Evolutionary conservation across 2,888 invertebrate genomes (phyloP).

Genomic region (Cetonia aurata): DNA sequence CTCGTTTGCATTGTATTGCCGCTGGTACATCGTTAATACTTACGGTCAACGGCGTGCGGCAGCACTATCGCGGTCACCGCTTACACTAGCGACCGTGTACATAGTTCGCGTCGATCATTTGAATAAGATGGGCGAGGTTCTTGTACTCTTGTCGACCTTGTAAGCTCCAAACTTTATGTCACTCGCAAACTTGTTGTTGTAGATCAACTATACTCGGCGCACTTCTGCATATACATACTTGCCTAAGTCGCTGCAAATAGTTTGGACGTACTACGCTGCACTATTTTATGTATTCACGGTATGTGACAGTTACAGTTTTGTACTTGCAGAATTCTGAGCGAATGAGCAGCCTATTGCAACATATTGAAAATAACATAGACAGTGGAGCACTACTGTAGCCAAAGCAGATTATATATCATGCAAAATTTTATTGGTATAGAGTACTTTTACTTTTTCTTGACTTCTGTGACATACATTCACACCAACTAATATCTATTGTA

Average conservation of each 20-base stretch:
- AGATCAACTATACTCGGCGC: slow-evolving; percentile 13
- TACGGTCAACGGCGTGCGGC: neutral
- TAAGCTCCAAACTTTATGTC: slow-evolving; percentile 17
- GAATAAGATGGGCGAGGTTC: slow-evolving; percentile 14
- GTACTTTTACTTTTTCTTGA: no score
- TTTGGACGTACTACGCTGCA: neutral
- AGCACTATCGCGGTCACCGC: neutral
- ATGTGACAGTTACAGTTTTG: neutral
- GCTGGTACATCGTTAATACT: neutral
- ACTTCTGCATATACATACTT: neutral
- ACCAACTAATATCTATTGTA: no score
- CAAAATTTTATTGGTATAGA: no score
- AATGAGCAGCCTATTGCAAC: no score
- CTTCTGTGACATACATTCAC: no score
- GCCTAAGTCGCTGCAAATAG: neutral
- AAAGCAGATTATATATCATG: no score
- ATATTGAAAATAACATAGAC: no score
- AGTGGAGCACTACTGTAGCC: no score
- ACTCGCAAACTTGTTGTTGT: slow-evolving; percentile 25
- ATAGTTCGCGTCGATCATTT: slow-evolving; percentile 1
- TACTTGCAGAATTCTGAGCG: no score
- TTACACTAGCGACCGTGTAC: neutral
- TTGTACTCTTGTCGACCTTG: slow-evolving; percentile 19
- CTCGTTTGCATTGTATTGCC: slow-evolving; percentile 40
- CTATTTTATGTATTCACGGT: slow-evolving; percentile 7